Base-by-base conservation (phyloP, 1,140 invertebrate genomes). In the Portunus trituberculatus region DNA sequence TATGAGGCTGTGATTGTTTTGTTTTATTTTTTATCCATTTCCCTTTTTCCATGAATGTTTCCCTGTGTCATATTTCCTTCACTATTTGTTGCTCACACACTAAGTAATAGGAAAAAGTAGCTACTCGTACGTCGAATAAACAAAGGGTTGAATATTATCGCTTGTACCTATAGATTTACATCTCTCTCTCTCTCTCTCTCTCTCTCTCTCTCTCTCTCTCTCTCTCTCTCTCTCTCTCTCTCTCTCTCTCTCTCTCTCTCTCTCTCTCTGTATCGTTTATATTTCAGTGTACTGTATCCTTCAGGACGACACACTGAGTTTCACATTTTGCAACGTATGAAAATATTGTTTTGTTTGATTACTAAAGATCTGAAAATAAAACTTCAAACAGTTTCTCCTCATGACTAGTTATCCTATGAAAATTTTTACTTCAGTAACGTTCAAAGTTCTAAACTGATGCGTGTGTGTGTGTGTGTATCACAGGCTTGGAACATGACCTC, bases 161-260 rank as follows among this genome's bases (percentile, higher is more conserved):
- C n/a, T 76, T 76, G 10, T 12, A 7, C 14, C 14, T 52, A 25
- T n/a, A 7, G 20, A 7, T 76, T n/a, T 76, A 25, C n/a, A 12
- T 0, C 67, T 2, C 1, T 76, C 16, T 76, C 67, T 76, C 67
- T 76, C 67, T 76, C 67, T 76, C 67, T 76, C 67, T 76, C 67
- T 76, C 67, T 76, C 67, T 76, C 67, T 76, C 67, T 76, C 67
- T 76, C 67, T 76, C 67, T 76, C 67, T 76, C 67, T 76, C 67
- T 76, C 67, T 76, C 67, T 76, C 67, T 76, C 67, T 76, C 67
- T 76, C 67, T 76, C 67, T 76, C 67, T 76, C 67, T 76, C 67
- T 76, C 67, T 76, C 67, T 76, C 67, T 76, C 67, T 76, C 67
- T 76, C 67, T 76, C 59, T 76, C 59, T 76, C 67, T 76, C 67